phyloP scores from a whole-genome alignment of 2,113 vertebrate species.

The Ctenodactylus gundi region DNA sequence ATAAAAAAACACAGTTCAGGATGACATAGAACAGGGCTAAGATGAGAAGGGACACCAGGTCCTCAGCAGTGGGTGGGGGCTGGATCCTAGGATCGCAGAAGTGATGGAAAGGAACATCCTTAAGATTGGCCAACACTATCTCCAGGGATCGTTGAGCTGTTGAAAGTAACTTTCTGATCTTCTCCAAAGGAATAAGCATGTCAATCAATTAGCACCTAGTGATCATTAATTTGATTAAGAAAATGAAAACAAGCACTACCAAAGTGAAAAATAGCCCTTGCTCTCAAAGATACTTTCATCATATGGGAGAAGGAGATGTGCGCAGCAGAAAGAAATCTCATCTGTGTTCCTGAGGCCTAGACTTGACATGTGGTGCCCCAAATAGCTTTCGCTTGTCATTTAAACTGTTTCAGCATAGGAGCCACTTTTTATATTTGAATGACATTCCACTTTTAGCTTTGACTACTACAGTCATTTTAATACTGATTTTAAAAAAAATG shows the following conservation, averaged over 20 bases:
- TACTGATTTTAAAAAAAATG: too few species aligned
- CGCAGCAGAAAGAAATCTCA: too few species aligned
- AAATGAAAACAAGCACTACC: background rate
- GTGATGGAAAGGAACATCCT: accelerated
- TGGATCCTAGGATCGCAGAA: background rate
- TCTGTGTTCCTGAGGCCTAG: background rate
- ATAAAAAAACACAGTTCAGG: too few species aligned
- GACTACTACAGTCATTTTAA: background rate
- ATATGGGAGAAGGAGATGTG: background rate
- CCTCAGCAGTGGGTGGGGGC: too few species aligned
- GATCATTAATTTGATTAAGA: background rate
- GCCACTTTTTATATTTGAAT: background rate
- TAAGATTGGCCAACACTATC: background rate
- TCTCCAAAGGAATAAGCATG: background rate
- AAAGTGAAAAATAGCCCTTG: background rate
- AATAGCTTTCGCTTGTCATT: background rate
- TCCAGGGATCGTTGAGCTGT: background rate
- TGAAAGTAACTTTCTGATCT: background rate
- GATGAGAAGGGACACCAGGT: too few species aligned
- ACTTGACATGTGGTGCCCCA: background rate
- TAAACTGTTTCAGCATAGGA: background rate
- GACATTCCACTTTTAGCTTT: background rate
- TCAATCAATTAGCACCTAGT: background rate
- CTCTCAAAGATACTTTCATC: background rate
- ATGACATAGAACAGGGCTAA: too few species aligned